phyloP scores from a whole-genome alignment of 2,113 vertebrate genomes.

The Cyanoramphus novaezelandiae region DNA sequence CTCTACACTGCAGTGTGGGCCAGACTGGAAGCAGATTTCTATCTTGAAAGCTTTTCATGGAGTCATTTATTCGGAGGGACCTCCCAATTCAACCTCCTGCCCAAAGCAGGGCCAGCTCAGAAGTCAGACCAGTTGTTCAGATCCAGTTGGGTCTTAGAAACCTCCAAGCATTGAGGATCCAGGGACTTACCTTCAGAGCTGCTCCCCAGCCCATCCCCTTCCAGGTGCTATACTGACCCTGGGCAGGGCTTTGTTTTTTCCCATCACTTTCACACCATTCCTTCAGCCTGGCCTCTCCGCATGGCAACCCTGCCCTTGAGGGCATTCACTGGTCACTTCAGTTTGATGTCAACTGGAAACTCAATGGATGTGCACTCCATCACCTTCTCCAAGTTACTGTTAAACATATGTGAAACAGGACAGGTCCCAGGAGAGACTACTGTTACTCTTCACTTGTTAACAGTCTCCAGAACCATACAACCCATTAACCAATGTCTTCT shows the following conservation, averaged over 20 bases:
- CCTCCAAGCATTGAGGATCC: neutral
- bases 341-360: neutral
- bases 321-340: neutral
- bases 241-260: neutral
- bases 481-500: neutral
- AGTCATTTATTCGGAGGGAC: neutral
- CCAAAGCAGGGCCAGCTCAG: neutral
- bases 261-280: accelerated
- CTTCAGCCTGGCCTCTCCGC: neutral
- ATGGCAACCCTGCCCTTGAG: neutral
- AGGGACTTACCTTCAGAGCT: neutral
- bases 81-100: neutral
- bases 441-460: neutral
- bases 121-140: neutral
- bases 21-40: neutral
- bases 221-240: neutral
- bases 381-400: neutral
- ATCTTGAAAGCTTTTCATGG: neutral
- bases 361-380: neutral
- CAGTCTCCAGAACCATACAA: neutral
- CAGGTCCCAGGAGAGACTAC: neutral
- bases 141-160: neutral
- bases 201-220: neutral
- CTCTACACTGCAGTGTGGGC: neutral
- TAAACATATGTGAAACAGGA: neutral